A percentile compares a stretch with the other conserved stretches of the same genome.
Conservation (phyloP, 2,888 invertebrate genomes). For the Stenotaenia linearis region DNA sequence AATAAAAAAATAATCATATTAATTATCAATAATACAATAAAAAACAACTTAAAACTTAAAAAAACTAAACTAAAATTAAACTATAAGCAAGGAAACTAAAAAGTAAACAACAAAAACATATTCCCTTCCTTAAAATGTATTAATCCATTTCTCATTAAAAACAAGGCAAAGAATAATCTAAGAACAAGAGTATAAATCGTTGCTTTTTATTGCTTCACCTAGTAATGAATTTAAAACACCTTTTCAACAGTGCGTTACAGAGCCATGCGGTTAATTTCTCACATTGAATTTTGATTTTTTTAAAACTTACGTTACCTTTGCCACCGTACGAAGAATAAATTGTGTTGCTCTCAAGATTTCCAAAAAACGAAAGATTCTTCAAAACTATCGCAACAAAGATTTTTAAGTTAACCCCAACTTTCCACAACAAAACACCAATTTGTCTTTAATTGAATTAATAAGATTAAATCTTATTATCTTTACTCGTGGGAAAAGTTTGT, state of each 20-base stretch:
- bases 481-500: background rate
- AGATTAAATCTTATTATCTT: too few species aligned
- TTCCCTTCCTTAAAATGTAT: background rate
- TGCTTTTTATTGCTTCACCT: too few species aligned
- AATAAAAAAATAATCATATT: background rate
- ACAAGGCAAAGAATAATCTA: too few species aligned
- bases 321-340: conserved; percentile 1
- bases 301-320: background rate
- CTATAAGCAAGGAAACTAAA: too few species aligned
- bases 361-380: background rate
- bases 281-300: background rate
- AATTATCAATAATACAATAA: background rate
- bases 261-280: background rate
- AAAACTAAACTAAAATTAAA: background rate
- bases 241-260: too few species aligned
- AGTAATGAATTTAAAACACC: too few species aligned
- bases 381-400: conserved; percentile 17
- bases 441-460: too few species aligned
- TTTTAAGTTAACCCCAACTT: background rate
- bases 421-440: too few species aligned
- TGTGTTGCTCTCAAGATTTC: conserved; percentile 10
- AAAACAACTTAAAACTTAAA: background rate
- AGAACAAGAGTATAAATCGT: too few species aligned
- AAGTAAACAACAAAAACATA: background rate
- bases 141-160: background rate